A percentile compares a stretch with the other conserved stretches of the same genome.
phyloP scores from a whole-genome alignment of 92 coral and sea anemone species.

The Parazoanthus swiftii region DNA sequence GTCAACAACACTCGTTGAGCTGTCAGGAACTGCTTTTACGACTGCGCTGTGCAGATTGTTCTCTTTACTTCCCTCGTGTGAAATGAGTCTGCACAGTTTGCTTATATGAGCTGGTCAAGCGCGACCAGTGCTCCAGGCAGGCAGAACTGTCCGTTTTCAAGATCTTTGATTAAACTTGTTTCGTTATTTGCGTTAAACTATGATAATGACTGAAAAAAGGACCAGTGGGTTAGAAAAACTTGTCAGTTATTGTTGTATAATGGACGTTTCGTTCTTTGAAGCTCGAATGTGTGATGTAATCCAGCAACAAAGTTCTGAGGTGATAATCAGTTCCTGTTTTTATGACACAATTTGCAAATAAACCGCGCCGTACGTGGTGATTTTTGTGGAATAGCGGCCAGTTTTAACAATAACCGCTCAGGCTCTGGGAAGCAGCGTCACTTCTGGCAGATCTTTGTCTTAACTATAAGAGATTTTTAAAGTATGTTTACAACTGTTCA shows the following conservation, averaged over 20 bases:
- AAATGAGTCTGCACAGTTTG: neutral
- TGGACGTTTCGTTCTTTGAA: neutral
- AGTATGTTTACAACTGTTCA: too few relatives aligned
- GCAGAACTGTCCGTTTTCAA: too few relatives aligned
- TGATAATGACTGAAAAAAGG: too few relatives aligned
- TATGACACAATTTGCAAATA: neutral
- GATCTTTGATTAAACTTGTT: neutral
- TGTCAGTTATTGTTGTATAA: neutral
- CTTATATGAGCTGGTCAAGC: neutral
- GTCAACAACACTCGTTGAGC: neutral
- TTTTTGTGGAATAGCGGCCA: neutral
- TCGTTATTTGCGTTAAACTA: neutral
- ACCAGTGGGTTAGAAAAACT: neutral
- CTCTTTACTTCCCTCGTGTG: neutral
- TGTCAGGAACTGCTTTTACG: constrained; percentile 13
- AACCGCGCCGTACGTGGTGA: neutral
- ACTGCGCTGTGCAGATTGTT: neutral
- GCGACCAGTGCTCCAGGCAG: too few relatives aligned
- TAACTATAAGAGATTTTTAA: neutral
- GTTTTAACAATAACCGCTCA: too few relatives aligned
- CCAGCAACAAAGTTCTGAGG: constrained; percentile 18
- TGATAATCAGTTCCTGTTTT: neutral
- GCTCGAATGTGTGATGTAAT: neutral
- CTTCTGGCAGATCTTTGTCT: neutral
- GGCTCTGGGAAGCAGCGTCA: neutral